These are phyloP conservation scores for Anagrus nilaparvatae DNA, from an alignment of 1,140 invertebrate genomes.

Conservation along the genomic window DNA sequence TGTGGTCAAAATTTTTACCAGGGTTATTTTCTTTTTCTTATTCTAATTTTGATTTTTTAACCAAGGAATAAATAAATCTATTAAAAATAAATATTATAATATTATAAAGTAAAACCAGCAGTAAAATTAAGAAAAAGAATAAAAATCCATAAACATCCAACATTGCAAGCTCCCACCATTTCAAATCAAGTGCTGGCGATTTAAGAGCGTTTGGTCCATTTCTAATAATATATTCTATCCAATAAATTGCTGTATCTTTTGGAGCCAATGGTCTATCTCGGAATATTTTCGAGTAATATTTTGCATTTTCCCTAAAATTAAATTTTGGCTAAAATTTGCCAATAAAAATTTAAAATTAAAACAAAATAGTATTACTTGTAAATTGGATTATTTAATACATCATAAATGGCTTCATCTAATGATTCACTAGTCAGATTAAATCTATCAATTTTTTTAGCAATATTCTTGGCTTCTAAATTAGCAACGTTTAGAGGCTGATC, in stretches of 20 bases:
- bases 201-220: conserved; percentile 32
- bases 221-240: conserved; percentile 45
- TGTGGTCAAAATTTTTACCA: too few species aligned
- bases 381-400: conserved; percentile 26
- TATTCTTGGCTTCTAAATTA: conserved; percentile 28
- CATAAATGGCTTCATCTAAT: conserved; percentile 20
- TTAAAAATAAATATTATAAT: neutral
- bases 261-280: conserved; percentile 40
- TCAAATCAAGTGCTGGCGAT: conserved; percentile 21
- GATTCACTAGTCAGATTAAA: conserved; percentile 28
- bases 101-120: neutral
- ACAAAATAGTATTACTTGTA: conserved; percentile 15
- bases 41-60: neutral
- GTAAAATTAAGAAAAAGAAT: conserved; percentile 2
- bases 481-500: conserved; percentile 45
- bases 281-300: conserved; percentile 17
- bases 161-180: conserved; percentile 26
- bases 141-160: conserved; percentile 28
- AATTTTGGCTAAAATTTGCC: too few species aligned
- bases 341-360: too few species aligned
- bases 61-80: neutral
- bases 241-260: conserved; percentile 44
- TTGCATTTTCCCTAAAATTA: conserved; percentile 15
- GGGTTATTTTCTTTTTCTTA: too few species aligned
- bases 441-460: conserved; percentile 27